Conservation (phyloP, 2,888 invertebrate species). For the Notodonta dromedarius region DNA sequence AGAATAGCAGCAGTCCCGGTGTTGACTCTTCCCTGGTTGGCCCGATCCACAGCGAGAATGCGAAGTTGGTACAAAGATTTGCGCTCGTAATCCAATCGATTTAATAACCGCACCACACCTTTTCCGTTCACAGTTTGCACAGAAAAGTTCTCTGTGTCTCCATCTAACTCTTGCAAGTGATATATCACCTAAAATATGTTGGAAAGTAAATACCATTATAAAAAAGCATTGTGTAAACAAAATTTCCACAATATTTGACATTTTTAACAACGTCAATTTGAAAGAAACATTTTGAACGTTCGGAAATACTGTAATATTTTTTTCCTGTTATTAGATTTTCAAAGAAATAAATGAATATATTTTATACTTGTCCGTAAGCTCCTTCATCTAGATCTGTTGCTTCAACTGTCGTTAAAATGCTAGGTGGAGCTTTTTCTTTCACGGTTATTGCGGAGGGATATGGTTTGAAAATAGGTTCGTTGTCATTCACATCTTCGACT, state of each 20-base stretch:
- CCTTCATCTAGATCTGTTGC: slow-evolving; percentile 96
- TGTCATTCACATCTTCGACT: slow-evolving; percentile 97
- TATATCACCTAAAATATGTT: slow-evolving; percentile 87
- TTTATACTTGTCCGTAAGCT: slow-evolving; percentile 92
- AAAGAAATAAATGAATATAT: not conserved
- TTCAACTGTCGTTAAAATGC: slow-evolving; percentile 91
- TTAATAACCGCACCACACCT: slow-evolving; percentile 91
- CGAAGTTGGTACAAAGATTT: slow-evolving; percentile 94
- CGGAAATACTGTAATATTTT: not conserved
- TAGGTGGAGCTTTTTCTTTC: slow-evolving; percentile 90
- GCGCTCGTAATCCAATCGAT: slow-evolving; percentile 92
- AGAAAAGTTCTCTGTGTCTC: slow-evolving; percentile 90
- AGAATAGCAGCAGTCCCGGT: slow-evolving; percentile 95
- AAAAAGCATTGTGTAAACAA: slow-evolving; percentile 7
- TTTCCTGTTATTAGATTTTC: no score
- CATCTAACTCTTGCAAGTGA: slow-evolving; percentile 92
- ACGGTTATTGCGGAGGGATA: slow-evolving; percentile 93
- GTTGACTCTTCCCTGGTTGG: slow-evolving; percentile 92
- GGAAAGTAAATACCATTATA: slow-evolving; percentile 8
- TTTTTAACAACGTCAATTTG: not conserved
- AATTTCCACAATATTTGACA: not conserved
- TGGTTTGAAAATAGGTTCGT: slow-evolving; percentile 93
- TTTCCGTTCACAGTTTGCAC: slow-evolving; percentile 93
- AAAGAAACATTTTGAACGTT: not conserved
- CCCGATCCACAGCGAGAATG: slow-evolving; percentile 92